A percentile compares a stretch with the other conserved stretches of the same genome.
These are phyloP conservation scores for Netelia virgata DNA, from an alignment of 2,888 invertebrate genomes.

Conservation along the genomic window DNA sequence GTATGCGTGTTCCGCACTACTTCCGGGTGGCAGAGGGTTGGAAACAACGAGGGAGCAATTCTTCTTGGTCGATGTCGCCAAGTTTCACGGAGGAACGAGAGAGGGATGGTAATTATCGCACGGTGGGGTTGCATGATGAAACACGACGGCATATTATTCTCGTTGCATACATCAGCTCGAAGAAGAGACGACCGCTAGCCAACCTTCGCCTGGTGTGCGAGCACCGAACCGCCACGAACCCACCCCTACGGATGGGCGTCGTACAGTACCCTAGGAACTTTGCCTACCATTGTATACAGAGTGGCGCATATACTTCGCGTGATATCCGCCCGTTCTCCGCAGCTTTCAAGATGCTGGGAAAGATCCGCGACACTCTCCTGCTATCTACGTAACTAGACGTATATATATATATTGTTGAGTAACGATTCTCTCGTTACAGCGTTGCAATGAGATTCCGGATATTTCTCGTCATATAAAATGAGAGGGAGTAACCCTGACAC, in stretches of 20 bases:
- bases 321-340: constrained; percentile 36
- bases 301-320: not conserved
- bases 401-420: constrained; percentile 28
- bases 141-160: constrained; percentile 65
- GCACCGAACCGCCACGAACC: constrained; percentile 27
- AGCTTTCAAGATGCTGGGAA: constrained; percentile 33
- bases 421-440: constrained; percentile 47
- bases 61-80: constrained; percentile 38
- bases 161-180: constrained; percentile 56
- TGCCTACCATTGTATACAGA: constrained; percentile 35
- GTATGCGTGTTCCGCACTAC: constrained; percentile 1
- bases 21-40: not conserved
- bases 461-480: constrained; percentile 9
- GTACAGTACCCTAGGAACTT: constrained; percentile 41
- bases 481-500: not conserved
- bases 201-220: constrained; percentile 1
- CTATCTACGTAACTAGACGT: constrained; percentile 37
- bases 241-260: constrained; percentile 30
- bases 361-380: constrained; percentile 29
- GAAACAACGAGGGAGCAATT: constrained; percentile 32
- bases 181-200: constrained; percentile 9
- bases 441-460: constrained; percentile 38
- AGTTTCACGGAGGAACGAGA: constrained; percentile 43
- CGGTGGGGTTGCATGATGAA: constrained; percentile 54
- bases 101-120: constrained; percentile 71